Base-by-base conservation (phyloP, 2,113 vertebrate species). In the Lagopus muta region DNA sequence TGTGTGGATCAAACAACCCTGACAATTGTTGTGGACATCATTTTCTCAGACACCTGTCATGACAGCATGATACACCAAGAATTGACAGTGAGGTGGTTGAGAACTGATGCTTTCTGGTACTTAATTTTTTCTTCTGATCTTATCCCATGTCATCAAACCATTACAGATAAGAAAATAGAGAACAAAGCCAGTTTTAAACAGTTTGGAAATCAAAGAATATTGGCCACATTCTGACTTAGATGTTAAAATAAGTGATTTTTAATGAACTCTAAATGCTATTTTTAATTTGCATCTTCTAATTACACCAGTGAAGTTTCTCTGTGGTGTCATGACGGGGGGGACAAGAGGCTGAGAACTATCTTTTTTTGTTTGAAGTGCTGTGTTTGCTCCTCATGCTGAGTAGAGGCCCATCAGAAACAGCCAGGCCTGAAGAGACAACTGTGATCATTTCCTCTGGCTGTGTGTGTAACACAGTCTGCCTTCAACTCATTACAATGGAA, bases 191-290 rank as follows among this genome's bases (percentile, higher is more conserved):
- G 7, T 52, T 78, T 69, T 62, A 57, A 91, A 66, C 28, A 67
- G 60, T 42, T 82, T 82, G n/a, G 43, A 86, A 82, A 10, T 72
- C 67, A 43, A 50, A 83, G 34, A 45, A 43, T 94, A 83, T 87
- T 92, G 60, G 70, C 43, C 34, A 28, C 13, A 30, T 86, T 95
- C 50, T 79, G 58, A 34, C 60, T 84, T 71, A 75, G 70, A 81
- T 82, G 55, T 77, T 77, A 83, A 71, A 36, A 30, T 81, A 83
- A 96, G 52, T 87, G 87, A 89, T 91, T 92, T 95, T 94, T 90
- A 92, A 91, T 89, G 89, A 92, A 87, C 38, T n/a, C 57, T 89
- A 69, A 84, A 81, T 24, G 19, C 8, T 87, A 75, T 81, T 91
- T 92, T 92, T 76, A 81, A 92, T 91, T 92, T 89, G 30, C 17